A percentile compares a stretch with the other conserved stretches of the same genome.
Evolutionary conservation across 2,113 vertebrate species (phyloP).

Genomic region (Malurus elegans): DNA sequence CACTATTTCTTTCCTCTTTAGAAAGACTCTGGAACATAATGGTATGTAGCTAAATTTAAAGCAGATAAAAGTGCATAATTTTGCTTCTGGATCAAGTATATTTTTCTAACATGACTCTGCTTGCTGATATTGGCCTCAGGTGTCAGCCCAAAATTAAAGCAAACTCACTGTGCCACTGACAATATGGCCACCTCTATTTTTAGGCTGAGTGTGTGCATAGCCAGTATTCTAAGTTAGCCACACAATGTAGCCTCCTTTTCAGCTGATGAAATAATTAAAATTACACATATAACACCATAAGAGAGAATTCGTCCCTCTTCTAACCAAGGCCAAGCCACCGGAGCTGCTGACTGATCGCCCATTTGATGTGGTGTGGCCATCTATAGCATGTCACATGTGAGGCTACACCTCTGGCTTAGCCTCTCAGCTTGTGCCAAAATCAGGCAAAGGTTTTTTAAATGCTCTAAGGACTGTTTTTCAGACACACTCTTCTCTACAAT

Average conservation of each 20-base stretch:
- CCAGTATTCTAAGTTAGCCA: not conserved
- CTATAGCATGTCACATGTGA: not conserved
- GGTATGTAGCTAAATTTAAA: not conserved
- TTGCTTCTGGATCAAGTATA: not conserved
- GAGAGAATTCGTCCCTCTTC: not conserved
- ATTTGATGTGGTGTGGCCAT: not conserved
- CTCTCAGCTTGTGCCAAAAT: not conserved
- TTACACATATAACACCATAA: rapidly evolving
- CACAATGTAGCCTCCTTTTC: not conserved
- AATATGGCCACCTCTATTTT: not conserved
- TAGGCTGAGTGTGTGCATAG: not conserved
- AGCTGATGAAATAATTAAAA: not conserved
- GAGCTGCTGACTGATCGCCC: not conserved
- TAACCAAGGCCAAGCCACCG: not conserved
- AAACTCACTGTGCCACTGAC: not conserved
- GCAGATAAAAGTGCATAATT: not conserved
- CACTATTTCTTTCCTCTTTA: not conserved
- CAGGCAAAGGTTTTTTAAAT: not conserved
- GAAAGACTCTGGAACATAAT: not conserved
- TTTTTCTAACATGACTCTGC: not conserved
- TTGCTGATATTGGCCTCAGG: not conserved
- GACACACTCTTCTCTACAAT: not conserved
- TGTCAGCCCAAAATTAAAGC: not conserved
- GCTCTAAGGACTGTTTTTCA: not conserved
- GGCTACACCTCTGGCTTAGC: not conserved